Percentiles rank a stretch among this genome's conserved stretches.
Conservation (phyloP, 1,140 invertebrate genomes). For the Bombyx mori region ASM3026992v2 NC_085112.1:10340501-10341000, state of each 20-base stretch:
- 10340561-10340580: background rate
- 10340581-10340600: too few species aligned
- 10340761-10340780: background rate
- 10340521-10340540: constrained; percentile 74
- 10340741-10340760: too few species aligned
- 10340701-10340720: too few species aligned
- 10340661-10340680: too few species aligned
- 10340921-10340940: constrained; percentile 69
- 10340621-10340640: too few species aligned
- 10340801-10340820: constrained; percentile 15
- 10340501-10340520: constrained; percentile 76
- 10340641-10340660: too few species aligned
- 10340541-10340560: background rate
- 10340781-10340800: constrained; percentile 15
- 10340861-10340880: constrained; percentile 73
- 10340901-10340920: constrained; percentile 71
- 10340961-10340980: constrained; percentile 78
- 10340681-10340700: too few species aligned
- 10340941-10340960: constrained; percentile 41
- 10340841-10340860: constrained; percentile 71
- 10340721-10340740: too few species aligned
- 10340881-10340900: constrained; percentile 66
- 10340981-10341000: constrained; percentile 38
- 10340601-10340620: too few species aligned
- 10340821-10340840: constrained; percentile 31